Percentiles rank a stretch among this genome's conserved stretches.
These are phyloP conservation scores for Meloidogyne exigua DNA, from an alignment of 1,140 invertebrate genomes.

Conservation along the genomic window DNA sequence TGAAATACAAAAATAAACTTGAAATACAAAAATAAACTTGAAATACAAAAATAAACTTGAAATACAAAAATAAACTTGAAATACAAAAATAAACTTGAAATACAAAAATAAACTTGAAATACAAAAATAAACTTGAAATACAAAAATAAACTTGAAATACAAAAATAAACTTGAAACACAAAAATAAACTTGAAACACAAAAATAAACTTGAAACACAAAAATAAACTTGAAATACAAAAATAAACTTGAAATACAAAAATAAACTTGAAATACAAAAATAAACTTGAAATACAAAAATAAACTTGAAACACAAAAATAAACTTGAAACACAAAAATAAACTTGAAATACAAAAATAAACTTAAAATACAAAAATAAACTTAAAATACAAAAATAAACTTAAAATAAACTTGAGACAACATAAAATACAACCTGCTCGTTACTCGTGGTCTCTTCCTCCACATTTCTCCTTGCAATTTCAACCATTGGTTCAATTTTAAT, in stretches of 20 bases:
- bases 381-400: background rate
- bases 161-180: too few species aligned
- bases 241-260: constrained; percentile 34
- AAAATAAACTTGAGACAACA: too few species aligned
- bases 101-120: constrained; percentile 14
- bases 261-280: background rate
- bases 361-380: constrained; percentile 4
- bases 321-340: too few species aligned
- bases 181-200: constrained; percentile 2
- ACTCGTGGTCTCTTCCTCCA: constrained; percentile 30
- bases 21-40: constrained; percentile 25
- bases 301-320: background rate
- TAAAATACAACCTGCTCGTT: constrained; percentile 33
- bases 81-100: constrained; percentile 17
- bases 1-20: background rate
- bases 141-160: background rate
- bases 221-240: background rate
- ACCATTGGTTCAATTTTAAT: constrained; percentile 41
- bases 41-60: constrained; percentile 2
- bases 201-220: constrained; percentile 3
- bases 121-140: too few species aligned
- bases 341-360: background rate
- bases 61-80: background rate
- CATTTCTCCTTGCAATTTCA: constrained; percentile 21
- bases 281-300: background rate